Evolutionary conservation across 23 tunicate genomes (phyloP), one percentile per base, ranked within the genome.

Genomic region (Aplidium turbinatum): DNA sequence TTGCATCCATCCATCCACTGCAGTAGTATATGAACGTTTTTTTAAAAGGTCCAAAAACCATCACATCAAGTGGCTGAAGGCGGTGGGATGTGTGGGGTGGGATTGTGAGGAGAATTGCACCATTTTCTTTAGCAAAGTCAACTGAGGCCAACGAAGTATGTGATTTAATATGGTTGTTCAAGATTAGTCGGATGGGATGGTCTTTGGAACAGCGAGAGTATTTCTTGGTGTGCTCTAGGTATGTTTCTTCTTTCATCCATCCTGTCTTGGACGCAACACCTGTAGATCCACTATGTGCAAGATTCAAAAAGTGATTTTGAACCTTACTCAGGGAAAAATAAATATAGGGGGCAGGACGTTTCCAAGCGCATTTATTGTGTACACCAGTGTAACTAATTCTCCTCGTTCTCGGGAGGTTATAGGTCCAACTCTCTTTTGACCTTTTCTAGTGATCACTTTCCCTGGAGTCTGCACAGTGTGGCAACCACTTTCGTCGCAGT

Each of bases 381-480:
- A 38, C 9, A 39, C 58, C 31, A 38, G 26, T 40, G 75, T 68
- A 68, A 68, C 23, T 25, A 68, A n/a, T 64, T 38, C 60, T n/a
- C 63, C 63, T 26, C 70, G 26, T 63, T 63, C 70, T 25, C 35
- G 9, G 6, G 70, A 63, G 18, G 70, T 63, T 16, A 63, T 30
- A 13, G 70, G 45, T 25, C 70, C 70, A 16, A 68, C 58, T 68
- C 26, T 39, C 33, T 16, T 68, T 34, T 24, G 30, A 42, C 26
- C 60, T 68, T 4, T 40, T 34, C 57, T 25, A 40, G 22, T 29
- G 25, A 68, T n/a, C 20, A 68, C 25, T 34, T 68, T 36, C 9
- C 31, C 64, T 38, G 75, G 75, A 39, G 31, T 34, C 75, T 39
- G 75, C 57, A 68, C 75, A 18, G 75, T 68, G 58, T 68, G 75